Conservation (phyloP, 2,888 invertebrate species). For the Scaptomyza flava region DNA sequence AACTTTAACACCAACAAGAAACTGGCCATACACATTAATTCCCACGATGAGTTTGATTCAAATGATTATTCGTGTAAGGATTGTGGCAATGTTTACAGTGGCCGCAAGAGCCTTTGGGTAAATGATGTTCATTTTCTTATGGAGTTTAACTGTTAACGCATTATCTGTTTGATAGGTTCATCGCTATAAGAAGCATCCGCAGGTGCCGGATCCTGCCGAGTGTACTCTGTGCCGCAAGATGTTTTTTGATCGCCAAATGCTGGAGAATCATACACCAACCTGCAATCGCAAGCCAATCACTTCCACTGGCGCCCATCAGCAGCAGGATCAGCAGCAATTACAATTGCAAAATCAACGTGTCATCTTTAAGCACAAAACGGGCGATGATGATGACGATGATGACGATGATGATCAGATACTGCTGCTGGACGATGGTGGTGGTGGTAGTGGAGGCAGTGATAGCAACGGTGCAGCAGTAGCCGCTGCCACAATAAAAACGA, state of each 20-base stretch:
- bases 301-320: conserved; percentile 71
- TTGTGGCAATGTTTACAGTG: conserved; percentile 84
- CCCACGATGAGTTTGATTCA: conserved; percentile 84
- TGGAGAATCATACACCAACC: conserved; percentile 82
- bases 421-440: conserved; percentile 47
- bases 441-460: conserved; percentile 23
- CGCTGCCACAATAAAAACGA: conserved; percentile 21
- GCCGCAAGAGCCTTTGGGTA: conserved; percentile 84
- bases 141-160: background rate
- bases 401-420: conserved; percentile 53
- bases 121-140: conserved; percentile 16
- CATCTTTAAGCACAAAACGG: conserved; percentile 75
- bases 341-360: conserved; percentile 14
- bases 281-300: conserved; percentile 80
- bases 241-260: conserved; percentile 84
- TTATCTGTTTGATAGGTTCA: conserved; percentile 71
- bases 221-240: conserved; percentile 83
- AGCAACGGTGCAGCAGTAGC: conserved; percentile 39
- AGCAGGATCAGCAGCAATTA: conserved; percentile 49
- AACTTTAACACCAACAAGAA: conserved; percentile 84
- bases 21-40: conserved; percentile 84
- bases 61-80: conserved; percentile 85
- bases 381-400: conserved; percentile 75
- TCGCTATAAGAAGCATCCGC: conserved; percentile 85
- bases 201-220: conserved; percentile 83